Conservation (phyloP, 2,113 vertebrate genomes). For the Seriola dumerili region DNA sequence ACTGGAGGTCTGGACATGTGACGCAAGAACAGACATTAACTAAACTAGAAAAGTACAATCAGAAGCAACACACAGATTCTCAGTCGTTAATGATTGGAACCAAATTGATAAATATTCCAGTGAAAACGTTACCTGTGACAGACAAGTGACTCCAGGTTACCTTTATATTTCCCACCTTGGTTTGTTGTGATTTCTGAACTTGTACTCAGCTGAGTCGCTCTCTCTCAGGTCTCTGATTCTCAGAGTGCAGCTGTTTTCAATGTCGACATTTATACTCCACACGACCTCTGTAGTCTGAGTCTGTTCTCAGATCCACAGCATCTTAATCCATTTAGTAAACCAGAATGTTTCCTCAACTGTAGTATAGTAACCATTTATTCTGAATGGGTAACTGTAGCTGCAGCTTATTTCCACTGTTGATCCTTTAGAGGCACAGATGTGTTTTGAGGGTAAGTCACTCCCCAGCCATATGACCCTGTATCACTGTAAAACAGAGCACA, state of each 20-base stretch:
- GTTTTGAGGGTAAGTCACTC: background rate
- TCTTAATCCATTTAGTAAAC: background rate
- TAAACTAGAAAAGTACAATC: no score
- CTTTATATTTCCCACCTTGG: background rate
- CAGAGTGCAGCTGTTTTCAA: background rate
- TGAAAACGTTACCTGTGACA: constrained; percentile 10
- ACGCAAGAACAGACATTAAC: no score
- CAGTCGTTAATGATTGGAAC: no score
- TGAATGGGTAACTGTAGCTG: background rate
- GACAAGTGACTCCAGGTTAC: constrained; percentile 15
- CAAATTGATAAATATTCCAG: no score
- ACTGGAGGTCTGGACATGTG: no score
- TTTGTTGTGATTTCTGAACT: background rate
- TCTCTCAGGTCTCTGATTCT: constrained; percentile 16
- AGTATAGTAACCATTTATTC: fast-evolving
- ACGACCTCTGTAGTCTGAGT: background rate
- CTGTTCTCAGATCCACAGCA: background rate
- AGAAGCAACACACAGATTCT: no score
- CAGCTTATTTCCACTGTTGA: constrained; percentile 10
- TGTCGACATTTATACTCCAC: background rate
- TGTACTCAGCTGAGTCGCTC: constrained; percentile 13
- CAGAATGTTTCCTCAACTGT: background rate
- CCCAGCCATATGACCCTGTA: background rate
- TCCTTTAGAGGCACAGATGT: constrained; percentile 38
- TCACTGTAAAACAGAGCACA: constrained; percentile 41